Base-by-base conservation (phyloP, 2,888 invertebrate genomes). In the Melanostoma mellinum region DNA sequence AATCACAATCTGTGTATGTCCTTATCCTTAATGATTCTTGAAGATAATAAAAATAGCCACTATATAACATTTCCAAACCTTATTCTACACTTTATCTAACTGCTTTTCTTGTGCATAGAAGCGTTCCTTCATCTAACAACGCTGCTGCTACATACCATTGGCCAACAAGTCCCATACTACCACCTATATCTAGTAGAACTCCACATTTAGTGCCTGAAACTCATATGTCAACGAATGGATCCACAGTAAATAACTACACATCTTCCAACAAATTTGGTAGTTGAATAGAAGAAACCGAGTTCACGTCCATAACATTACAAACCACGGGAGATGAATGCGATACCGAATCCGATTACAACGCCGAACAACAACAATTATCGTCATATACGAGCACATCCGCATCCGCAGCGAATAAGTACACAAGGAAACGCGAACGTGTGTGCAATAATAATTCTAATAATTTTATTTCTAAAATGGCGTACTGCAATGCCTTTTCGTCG, bases 91-190 rank as follows among this genome's bases (percentile, higher is more conserved):
- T 42, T 56, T 73, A 8, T 63, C 56, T 76, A 75, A 80, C 72
- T 58, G 61, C 75, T 73, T 73, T 75, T 58, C 58, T 85, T 85
- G 69, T 90, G 89, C 89, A 90, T 89, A 90, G 91, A 90, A 90
- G 90, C 90, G 90, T 90, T 89, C 93, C 94, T 86, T 92, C 94
- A 91, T 89, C 91, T 88, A 90, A 90, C 89, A 90, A 90, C 88
- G 90, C 94, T 87, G 90, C 94, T 87, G 93, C 93, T 87, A 93
- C 95, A 86, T 95, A 95, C 89, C 95, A 95, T 81, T 96, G 96
- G 96, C 96, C 96, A 86, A 95, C 94, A 84, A 95, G 96, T 90
- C 95, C 95, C 86, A 93, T 96, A 86, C 92, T 96, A 88, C 95
- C 96, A 87, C 94, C 95, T 76, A 93, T 94, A 86, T 93, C 94